Conservation (phyloP, 2,113 vertebrate species). For the Ailurus styani region DNA sequence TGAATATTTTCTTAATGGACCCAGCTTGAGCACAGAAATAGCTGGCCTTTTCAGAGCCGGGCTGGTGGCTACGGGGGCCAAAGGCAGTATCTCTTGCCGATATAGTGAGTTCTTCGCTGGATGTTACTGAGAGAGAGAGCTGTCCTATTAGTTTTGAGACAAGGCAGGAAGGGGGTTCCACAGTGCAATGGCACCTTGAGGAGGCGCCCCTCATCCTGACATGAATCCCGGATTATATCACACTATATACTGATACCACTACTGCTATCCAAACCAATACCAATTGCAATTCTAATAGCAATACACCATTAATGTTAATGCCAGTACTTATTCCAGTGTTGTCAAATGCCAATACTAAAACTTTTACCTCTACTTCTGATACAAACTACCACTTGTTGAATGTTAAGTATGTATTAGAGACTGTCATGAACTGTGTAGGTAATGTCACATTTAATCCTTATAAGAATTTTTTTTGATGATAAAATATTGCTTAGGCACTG, state of each 20-base stretch:
- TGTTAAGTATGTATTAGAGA: neutral
- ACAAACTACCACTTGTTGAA: neutral
- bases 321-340: neutral
- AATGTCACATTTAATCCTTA: neutral
- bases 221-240: neutral
- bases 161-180: neutral
- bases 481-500: neutral
- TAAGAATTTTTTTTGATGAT: neutral
- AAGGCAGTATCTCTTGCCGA: neutral
- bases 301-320: neutral
- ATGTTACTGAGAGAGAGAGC: neutral
- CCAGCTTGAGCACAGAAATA: neutral
- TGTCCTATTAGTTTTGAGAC: neutral
- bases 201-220: neutral
- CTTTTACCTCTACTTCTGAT: neutral
- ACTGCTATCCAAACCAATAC: neutral
- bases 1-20: neutral
- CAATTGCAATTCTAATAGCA: neutral
- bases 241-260: neutral
- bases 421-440: conserved; percentile 8
- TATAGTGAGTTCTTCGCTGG: neutral
- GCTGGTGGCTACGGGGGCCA: neutral
- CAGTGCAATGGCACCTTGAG: neutral
- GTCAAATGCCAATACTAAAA: neutral
- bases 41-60: neutral